Evolutionary conservation across 1,140 invertebrate species (phyloP).

Genomic region (Augochlora pura): DNA sequence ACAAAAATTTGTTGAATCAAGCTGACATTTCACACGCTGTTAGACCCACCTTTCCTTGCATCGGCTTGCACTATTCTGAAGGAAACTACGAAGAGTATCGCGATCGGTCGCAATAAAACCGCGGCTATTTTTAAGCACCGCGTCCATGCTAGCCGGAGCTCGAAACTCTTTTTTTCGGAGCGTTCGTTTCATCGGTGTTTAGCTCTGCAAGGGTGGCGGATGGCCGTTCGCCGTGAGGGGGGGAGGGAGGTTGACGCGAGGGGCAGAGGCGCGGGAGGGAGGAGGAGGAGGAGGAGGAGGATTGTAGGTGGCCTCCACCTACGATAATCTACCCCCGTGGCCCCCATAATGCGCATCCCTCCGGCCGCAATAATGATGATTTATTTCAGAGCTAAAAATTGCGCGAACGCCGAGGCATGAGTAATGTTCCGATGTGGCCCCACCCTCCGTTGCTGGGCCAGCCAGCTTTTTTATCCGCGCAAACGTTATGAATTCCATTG

Average conservation of each 20-base stretch:
- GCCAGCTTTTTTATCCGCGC: conserved; percentile 70
- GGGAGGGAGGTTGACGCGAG: neutral
- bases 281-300: neutral
- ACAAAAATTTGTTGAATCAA: no score
- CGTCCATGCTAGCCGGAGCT: neutral
- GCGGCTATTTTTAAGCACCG: neutral
- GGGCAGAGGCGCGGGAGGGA: no score
- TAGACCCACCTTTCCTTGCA: no score
- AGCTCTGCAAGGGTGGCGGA: conserved; percentile 23
- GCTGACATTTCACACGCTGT: no score
- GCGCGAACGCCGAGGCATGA: conserved; percentile 75
- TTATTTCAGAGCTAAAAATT: conserved; percentile 79
- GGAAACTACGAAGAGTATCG: no score
- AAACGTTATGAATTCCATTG: conserved; percentile 79
- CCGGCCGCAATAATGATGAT: conserved; percentile 78
- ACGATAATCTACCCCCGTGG: conserved; percentile 75
- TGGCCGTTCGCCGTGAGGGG: neutral
- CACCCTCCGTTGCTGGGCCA: conserved; percentile 63
- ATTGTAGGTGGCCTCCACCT: conserved; percentile 58
- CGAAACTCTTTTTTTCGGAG: neutral
- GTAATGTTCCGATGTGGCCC: conserved; percentile 76
- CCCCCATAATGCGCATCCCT: conserved; percentile 76
- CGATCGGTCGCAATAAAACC: no score
- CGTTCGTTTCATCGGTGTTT: conserved; percentile 48
- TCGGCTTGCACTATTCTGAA: no score